Percentiles rank a stretch among this genome's conserved stretches.
These are phyloP conservation scores for Diplolepis rosae DNA, from an alignment of 2,888 invertebrate genomes.

Conservation along the genomic window DNA sequence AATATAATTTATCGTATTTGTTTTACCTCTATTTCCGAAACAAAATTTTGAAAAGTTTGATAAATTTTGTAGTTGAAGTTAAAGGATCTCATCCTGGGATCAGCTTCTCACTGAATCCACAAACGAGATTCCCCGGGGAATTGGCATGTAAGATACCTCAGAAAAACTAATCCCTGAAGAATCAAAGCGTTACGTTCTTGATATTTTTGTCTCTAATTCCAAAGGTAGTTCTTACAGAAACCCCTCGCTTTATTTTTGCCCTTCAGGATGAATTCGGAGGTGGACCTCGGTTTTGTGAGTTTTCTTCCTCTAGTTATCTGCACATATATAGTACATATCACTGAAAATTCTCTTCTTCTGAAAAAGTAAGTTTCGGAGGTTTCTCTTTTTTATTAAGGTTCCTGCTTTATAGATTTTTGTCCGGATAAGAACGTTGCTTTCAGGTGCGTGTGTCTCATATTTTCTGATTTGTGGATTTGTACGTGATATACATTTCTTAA, in stretches of 20 bases:
- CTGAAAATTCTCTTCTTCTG: background rate
- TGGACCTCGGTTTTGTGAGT: conserved; percentile 9
- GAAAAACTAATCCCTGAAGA: conserved; percentile 4
- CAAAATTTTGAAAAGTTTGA: background rate
- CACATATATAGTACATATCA: no score
- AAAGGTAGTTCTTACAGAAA: background rate
- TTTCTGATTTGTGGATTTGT: no score
- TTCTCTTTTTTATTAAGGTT: background rate
- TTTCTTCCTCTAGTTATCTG: background rate
- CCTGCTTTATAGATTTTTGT: background rate
- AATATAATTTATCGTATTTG: no score
- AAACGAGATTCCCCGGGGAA: background rate
- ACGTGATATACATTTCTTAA: no score
- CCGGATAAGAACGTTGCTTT: no score
- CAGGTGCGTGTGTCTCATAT: no score
- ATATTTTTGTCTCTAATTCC: background rate
- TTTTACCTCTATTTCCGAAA: no score
- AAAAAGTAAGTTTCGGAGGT: background rate
- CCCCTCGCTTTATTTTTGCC: background rate
- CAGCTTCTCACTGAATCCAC: background rate
- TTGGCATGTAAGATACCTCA: background rate
- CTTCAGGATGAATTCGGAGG: background rate
- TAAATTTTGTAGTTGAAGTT: background rate
- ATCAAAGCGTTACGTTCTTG: background rate
- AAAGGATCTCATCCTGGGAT: background rate